Base-by-base conservation (phyloP, 2,888 invertebrate species). In the Stenodera caucasica region DNA sequence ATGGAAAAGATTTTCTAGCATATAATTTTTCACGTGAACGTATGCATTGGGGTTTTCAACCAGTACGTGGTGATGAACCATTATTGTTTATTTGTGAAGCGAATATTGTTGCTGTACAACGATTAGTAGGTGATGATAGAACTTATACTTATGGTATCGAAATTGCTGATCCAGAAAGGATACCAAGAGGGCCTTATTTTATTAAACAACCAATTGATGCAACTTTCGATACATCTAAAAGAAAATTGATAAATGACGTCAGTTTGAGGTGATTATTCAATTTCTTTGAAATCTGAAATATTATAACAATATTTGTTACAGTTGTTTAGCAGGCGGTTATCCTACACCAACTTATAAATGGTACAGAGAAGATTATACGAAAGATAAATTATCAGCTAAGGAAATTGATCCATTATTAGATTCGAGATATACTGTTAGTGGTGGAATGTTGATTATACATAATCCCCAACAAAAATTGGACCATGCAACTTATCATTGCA, bases 271-370 rank as follows among this genome's bases (percentile, higher is more conserved):
- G 82, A 73, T 70, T 54, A n/a, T 54, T 7, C 5, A 26, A 26
- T 26, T 26, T 4, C n/a, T 4, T n/a, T 9, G 12, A 11, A 18
- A 18, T 9, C 4, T 9, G 2, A 21, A 45, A 11, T 12, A 11
- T 49, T 18, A 15, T 49, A 49, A 51, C 15, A 33, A 45, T 57
- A 12, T 29, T 57, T 63, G 49, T 73, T 70, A 11, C 68, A 89
- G 89, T 67, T 94, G 94, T 73, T 82, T 92, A 60, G 92, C 93
- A 67, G 91, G 88, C 67, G 96, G 96, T 0, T 96, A 89, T 78
- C 97, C 97, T 4, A 87, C 92, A 21, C 96, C 97, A 0, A 87
- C 86, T 0, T 97, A 97, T 76, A 87, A 90, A 73, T 97, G 95
- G 96, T 96, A 86, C 76, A 88, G 90, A 75, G 95, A 95, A 82